Evolutionary conservation across 2,888 invertebrate species (phyloP), one percentile per base, ranked within the genome.

Genomic region (Melipona bicolor): DNA sequence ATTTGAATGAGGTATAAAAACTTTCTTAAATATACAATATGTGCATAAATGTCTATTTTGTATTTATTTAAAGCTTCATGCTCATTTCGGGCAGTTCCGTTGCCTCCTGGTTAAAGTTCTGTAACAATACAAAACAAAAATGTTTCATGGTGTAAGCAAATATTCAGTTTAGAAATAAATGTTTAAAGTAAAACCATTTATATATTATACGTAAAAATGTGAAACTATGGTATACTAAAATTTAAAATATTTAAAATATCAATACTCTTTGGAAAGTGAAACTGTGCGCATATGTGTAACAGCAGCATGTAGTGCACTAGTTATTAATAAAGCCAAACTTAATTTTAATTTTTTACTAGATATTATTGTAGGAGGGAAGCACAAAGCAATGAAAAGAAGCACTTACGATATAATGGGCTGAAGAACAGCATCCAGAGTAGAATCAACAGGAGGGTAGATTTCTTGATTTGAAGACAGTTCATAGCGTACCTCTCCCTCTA

Each of bases 351-450:
- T 77, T 52, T 85, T 74, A 79, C 65, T 72, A n/a, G 50, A 84
- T 78, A 83, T 70, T 77, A 50, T 61, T 68, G 56, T 72, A 49
- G 80, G 70, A 76, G 74, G 27, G 69, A 82, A 87, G 87, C 87
- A 70, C 77, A 27, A 88, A 88, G 89, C 90, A 81, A 90, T 65
- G 85, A 85, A 86, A 85, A 81, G 77, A 86, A 87, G 88, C 89
- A 93, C 94, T 94, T 93, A 94, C 94, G 94, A 94, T 93, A 94
- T 94, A 91, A 94, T 94, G 85, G 94, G 94, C 87, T 94, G 94
- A 89, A 94, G 94, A 88, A 94, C 94, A 87, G 93, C 94, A 80
- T 94, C 94, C 91, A 94, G 88, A 89, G 94, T 94, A 88, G 93
- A 92, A 88, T 94, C 94, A 88, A 91, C 92, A 72, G 93, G 92